phyloP scores from a whole-genome alignment of 1,140 invertebrate genomes.

The Frieseomelitta varia region DNA sequence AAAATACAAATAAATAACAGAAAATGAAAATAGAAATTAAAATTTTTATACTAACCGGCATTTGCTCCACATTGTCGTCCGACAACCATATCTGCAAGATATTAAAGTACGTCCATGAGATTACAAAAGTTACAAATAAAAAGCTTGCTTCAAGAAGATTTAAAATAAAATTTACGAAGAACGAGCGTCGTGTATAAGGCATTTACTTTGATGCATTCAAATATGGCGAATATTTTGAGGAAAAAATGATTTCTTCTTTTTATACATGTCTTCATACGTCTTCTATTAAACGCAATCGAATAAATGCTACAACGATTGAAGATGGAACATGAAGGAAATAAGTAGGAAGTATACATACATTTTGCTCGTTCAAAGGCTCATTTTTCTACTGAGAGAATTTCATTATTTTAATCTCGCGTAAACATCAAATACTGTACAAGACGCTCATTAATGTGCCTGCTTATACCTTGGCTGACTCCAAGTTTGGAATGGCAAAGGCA shows the following conservation, averaged over 20 bases:
- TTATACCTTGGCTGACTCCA: conserved; percentile 84
- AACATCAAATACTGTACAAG: conserved; percentile 21
- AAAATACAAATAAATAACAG: neutral
- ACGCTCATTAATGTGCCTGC: conserved; percentile 83
- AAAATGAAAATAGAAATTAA: neutral
- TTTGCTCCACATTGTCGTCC: conserved; percentile 86
- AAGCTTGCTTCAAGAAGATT: conserved; percentile 21
- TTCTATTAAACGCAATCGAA: neutral
- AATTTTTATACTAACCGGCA: conserved; percentile 87
- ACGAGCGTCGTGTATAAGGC: conserved; percentile 29
- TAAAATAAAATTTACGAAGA: conserved; percentile 7
- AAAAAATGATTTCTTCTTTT: conserved; percentile 5
- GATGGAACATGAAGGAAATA: conserved; percentile 13
- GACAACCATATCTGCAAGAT: conserved; percentile 88
- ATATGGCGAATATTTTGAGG: neutral
- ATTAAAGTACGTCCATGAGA: conserved; percentile 56
- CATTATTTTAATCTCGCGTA: conserved; percentile 28
- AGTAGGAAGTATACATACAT: conserved; percentile 25
- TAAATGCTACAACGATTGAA: neutral
- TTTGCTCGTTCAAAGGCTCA: conserved; percentile 77
- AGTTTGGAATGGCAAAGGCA: conserved; percentile 86
- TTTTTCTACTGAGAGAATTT: conserved; percentile 46
- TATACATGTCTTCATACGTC: neutral
- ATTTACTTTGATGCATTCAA: neutral
- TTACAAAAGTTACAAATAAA: conserved; percentile 1